Percentiles rank a stretch among this genome's conserved stretches.
These are phyloP conservation scores for Bellardia pandia DNA, from an alignment of 2,888 invertebrate species.

Conservation along the genomic window DNA sequence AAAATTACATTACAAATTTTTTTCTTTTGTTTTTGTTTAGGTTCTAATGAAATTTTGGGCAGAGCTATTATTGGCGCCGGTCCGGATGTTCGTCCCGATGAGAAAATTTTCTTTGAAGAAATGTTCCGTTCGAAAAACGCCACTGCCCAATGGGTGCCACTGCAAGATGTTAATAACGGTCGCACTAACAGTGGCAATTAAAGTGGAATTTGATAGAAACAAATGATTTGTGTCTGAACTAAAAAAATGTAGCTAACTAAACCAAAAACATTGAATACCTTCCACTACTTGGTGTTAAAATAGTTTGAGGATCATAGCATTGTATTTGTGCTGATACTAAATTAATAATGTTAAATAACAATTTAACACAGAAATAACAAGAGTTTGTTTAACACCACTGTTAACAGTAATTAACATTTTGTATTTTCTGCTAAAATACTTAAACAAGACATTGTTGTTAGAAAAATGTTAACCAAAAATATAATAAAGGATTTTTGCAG, in stretches of 20 bases:
- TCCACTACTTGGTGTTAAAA: not conserved
- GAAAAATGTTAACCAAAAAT: constrained; percentile 1
- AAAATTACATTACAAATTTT: not conserved
- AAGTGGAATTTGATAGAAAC: not conserved
- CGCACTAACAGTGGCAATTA: constrained; percentile 55
- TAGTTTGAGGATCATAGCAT: constrained; percentile 50
- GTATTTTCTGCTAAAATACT: not conserved
- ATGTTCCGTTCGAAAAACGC: constrained; percentile 86
- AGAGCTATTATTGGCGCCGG: constrained; percentile 85
- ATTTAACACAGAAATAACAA: not conserved
- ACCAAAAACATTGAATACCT: constrained; percentile 31
- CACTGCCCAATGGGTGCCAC: constrained; percentile 86
- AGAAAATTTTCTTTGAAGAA: constrained; percentile 86
- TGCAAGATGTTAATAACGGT: constrained; percentile 82
- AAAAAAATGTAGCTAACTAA: constrained; percentile 39
- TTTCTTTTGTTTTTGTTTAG: constrained; percentile 76
- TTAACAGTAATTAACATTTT: constrained; percentile 11
- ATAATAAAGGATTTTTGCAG: constrained; percentile 61
- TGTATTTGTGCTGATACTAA: not conserved
- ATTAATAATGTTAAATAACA: not conserved
- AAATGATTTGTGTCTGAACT: constrained; percentile 9
- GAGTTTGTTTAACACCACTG: constrained; percentile 15
- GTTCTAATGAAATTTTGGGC: constrained; percentile 86
- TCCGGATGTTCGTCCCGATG: constrained; percentile 83
- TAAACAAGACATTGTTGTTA: constrained; percentile 1